phyloP scores from a whole-genome alignment of 2,113 vertebrate genomes.

The Crotalus viridis region DNA sequence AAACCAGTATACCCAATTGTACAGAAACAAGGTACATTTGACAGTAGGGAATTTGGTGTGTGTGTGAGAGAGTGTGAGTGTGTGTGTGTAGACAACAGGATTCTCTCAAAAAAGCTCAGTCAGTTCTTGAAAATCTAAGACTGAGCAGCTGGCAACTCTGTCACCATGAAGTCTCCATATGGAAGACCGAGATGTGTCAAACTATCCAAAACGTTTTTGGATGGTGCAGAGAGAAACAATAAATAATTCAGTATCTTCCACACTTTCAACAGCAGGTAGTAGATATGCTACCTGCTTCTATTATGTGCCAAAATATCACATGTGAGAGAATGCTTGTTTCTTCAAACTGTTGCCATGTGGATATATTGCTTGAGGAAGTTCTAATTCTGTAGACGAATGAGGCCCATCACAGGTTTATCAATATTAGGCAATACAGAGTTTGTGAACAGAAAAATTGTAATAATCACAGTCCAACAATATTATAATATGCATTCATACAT shows the following conservation, averaged over 20 bases:
- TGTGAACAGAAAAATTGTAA: slow-evolving; percentile 57
- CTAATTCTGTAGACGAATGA: slow-evolving; percentile 65
- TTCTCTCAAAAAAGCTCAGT: slow-evolving; percentile 74
- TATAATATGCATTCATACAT: slow-evolving; percentile 12
- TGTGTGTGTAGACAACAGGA: slow-evolving; percentile 52
- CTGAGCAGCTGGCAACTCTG: slow-evolving; percentile 82
- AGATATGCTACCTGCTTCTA: slow-evolving; percentile 80
- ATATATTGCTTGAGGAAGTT: slow-evolving; percentile 69
- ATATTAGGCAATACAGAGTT: slow-evolving; percentile 58
- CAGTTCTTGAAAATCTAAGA: slow-evolving; percentile 72
- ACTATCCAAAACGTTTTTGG: slow-evolving; percentile 79
- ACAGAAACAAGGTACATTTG: slow-evolving; percentile 45
- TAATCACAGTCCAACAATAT: slow-evolving; percentile 28
- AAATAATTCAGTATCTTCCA: slow-evolving; percentile 83
- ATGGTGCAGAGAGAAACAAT: slow-evolving; percentile 79
- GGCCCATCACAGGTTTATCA: slow-evolving; percentile 68
- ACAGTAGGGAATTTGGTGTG: background rate
- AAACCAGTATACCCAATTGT: slow-evolving; percentile 45
- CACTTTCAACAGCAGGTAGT: slow-evolving; percentile 82
- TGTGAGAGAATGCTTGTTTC: slow-evolving; percentile 60
- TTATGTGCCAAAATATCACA: slow-evolving; percentile 77
- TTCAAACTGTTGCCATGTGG: slow-evolving; percentile 70
- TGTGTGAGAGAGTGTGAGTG: background rate
- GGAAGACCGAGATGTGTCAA: slow-evolving; percentile 83
- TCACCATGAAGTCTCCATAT: slow-evolving; percentile 83